Percentiles rank a stretch among this genome's conserved stretches.
These are phyloP conservation scores for Euschistus heros DNA, from an alignment of 1,140 invertebrate species.

Conservation along the genomic window DNA sequence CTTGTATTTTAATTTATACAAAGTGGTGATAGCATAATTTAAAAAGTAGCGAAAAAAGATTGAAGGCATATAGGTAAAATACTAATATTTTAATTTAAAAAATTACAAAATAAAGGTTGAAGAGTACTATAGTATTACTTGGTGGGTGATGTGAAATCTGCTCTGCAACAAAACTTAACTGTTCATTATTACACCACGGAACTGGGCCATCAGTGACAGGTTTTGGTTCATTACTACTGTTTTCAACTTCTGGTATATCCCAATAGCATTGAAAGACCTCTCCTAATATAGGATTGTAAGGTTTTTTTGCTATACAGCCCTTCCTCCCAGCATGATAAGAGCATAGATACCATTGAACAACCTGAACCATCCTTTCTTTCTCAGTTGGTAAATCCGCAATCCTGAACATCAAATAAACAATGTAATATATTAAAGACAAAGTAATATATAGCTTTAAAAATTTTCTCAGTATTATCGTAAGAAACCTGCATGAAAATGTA, in stretches of 20 bases:
- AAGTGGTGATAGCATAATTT: too few relatives aligned
- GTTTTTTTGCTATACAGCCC: constrained; percentile 90
- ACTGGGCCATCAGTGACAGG: constrained; percentile 62
- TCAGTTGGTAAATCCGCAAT: constrained; percentile 74
- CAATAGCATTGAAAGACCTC: constrained; percentile 88
- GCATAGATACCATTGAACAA: constrained; percentile 88
- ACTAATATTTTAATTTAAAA: too few relatives aligned
- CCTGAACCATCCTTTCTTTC: constrained; percentile 82
- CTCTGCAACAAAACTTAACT: constrained; percentile 87
- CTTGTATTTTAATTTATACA: too few relatives aligned
- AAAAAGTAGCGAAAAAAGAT: too few relatives aligned
- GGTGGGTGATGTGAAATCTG: constrained; percentile 99
- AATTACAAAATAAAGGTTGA: too few relatives aligned
- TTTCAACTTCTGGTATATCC: constrained; percentile 43
- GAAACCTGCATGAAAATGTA: not conserved
- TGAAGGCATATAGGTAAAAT: too few relatives aligned
- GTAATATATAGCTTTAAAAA: not conserved
- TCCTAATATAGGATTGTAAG: constrained; percentile 93
- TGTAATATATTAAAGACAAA: not conserved
- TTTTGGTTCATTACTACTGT: not conserved
- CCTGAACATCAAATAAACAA: constrained; percentile 39
- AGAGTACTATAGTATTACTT: constrained; percentile 43
- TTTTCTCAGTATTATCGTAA: not conserved
- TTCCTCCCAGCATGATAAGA: constrained; percentile 95
- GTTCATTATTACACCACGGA: constrained; percentile 66